A percentile compares a stretch with the other conserved stretches of the same genome.
Evolutionary conservation across 2,888 invertebrate species (phyloP).

Genomic region (Lypha dubia): DNA sequence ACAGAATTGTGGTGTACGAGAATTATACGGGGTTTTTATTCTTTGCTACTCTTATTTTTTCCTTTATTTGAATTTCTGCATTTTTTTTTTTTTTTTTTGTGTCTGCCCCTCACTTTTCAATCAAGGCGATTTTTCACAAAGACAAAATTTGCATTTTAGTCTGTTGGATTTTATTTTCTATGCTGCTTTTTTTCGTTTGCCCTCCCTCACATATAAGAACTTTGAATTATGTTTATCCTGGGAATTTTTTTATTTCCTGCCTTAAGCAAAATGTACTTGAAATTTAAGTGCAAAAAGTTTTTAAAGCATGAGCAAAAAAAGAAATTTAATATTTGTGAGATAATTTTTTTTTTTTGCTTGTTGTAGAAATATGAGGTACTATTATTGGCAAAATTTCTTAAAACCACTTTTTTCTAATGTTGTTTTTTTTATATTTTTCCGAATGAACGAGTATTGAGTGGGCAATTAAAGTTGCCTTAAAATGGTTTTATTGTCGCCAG

Average conservation of each 20-base stretch:
- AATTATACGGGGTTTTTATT: constrained; percentile 27
- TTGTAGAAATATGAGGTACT: background rate
- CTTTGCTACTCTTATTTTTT: constrained; percentile 7
- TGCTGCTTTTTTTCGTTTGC: background rate
- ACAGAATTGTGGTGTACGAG: constrained; percentile 41
- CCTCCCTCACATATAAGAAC: background rate
- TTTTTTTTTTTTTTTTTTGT: background rate
- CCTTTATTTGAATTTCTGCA: constrained; percentile 1
- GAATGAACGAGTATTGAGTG: constrained; percentile 18
- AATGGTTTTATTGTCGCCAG: constrained; percentile 10
- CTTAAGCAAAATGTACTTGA: constrained; percentile 29
- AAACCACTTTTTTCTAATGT: constrained; percentile 18
- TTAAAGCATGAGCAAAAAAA: background rate
- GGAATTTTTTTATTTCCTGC: constrained; percentile 18
- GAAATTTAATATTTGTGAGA: background rate
- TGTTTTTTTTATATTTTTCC: constrained; percentile 12
- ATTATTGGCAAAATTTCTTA: constrained; percentile 1
- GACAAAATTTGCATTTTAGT: constrained; percentile 54
- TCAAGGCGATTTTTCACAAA: constrained; percentile 32
- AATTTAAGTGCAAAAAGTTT: constrained; percentile 44
- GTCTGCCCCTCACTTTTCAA: too few relatives aligned
- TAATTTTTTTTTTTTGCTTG: background rate
- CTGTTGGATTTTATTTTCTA: constrained; percentile 33
- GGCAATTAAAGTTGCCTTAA: constrained; percentile 9
- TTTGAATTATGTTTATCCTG: constrained; percentile 35